Evolutionary conservation across 2,888 invertebrate genomes (phyloP).

Genomic region (Odontothrips loti): DNA sequence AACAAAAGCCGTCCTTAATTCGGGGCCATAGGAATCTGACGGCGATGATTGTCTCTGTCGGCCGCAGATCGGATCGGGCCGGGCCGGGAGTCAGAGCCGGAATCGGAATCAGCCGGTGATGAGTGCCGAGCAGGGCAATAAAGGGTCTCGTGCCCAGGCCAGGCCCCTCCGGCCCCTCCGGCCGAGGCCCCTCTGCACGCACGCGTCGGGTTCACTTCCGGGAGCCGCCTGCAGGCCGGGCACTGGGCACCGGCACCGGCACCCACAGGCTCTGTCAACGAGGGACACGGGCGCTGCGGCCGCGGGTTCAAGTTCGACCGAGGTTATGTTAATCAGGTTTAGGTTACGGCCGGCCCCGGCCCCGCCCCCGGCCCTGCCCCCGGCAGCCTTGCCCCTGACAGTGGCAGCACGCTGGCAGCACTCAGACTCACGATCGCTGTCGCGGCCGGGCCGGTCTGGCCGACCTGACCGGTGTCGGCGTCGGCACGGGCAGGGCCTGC

Average conservation of each 20-base stretch:
- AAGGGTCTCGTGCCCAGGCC: background rate
- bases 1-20: background rate
- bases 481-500: background rate
- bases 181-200: background rate
- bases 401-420: background rate
- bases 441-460: background rate
- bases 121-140: background rate
- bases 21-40: background rate
- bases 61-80: background rate
- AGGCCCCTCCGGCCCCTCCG: background rate
- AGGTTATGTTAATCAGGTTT: too few species aligned
- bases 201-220: background rate
- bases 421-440: background rate
- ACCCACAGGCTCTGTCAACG: too few species aligned
- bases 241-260: too few species aligned
- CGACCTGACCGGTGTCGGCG: background rate
- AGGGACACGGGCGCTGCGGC: too few species aligned
- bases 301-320: too few species aligned
- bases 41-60: background rate
- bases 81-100: background rate
- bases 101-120: background rate
- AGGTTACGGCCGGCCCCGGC: too few species aligned
- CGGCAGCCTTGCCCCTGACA: background rate
- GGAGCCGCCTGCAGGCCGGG: too few species aligned
- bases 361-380: background rate